A percentile compares a stretch with the other conserved stretches of the same genome.
These are phyloP conservation scores for Cylas formicarius DNA, from an alignment of 1,140 invertebrate genomes.

Conservation along the genomic window DNA sequence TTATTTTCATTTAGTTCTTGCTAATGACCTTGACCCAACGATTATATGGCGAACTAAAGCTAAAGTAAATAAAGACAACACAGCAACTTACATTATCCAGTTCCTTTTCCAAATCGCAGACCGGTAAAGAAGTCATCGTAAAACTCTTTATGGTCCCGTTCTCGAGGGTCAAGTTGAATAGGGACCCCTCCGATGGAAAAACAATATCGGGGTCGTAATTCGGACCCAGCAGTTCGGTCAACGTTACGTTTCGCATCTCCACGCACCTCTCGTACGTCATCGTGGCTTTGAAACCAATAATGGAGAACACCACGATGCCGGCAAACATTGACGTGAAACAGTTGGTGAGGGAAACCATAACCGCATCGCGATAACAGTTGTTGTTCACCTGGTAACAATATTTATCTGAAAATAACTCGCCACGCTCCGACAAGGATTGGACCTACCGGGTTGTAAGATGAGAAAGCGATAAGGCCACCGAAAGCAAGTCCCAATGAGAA, in stretches of 20 bases:
- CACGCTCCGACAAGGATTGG: not conserved
- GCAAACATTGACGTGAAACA: constrained; percentile 96
- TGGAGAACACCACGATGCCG: constrained; percentile 95
- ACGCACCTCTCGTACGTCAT: constrained; percentile 74
- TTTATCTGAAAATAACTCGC: not conserved
- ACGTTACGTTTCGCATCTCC: constrained; percentile 52
- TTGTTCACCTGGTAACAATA: constrained; percentile 59
- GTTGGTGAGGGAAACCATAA: constrained; percentile 90
- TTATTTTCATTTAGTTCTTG: no score
- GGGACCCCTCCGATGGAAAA: constrained; percentile 46
- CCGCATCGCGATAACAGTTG: constrained; percentile 90
- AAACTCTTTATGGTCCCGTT: constrained; percentile 52
- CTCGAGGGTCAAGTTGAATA: constrained; percentile 48
- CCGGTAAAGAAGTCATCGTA: constrained; percentile 58
- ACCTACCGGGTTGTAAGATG: constrained; percentile 86
- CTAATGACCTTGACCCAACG: no score
- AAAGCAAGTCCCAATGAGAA: constrained; percentile 93
- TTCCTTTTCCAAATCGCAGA: constrained; percentile 79
- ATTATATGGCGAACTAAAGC: no score
- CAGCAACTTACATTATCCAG: constrained; percentile 76
- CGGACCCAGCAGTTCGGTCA: constrained; percentile 47
- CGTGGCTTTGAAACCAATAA: constrained; percentile 92
- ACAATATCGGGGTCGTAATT: constrained; percentile 45
- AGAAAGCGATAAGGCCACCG: constrained; percentile 89
- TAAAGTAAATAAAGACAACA: no score